Conservation (phyloP, 1,140 invertebrate genomes). For the Listronotus oregonensis region DNA sequence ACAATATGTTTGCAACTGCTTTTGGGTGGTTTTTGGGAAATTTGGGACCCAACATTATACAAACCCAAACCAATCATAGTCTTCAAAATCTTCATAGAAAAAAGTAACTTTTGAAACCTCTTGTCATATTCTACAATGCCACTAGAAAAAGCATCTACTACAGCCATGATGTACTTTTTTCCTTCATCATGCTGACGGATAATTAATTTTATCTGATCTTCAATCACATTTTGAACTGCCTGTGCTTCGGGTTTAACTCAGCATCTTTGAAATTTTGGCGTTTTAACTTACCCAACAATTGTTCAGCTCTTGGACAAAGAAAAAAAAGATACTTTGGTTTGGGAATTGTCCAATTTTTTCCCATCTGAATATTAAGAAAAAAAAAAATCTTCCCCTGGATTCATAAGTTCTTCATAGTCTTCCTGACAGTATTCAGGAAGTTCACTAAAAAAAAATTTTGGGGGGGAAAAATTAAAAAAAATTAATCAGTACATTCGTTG, state of each 20-base stretch:
- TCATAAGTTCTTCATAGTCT: constrained; percentile 32
- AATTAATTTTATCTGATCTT: constrained; percentile 10
- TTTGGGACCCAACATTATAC: no score
- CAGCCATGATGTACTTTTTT: constrained; percentile 46
- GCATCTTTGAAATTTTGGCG: constrained; percentile 43
- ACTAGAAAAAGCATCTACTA: constrained; percentile 43
- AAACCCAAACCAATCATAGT: constrained; percentile 46
- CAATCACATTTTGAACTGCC: constrained; percentile 40
- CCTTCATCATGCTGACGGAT: constrained; percentile 43
- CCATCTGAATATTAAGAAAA: constrained; percentile 45
- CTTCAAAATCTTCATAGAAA: constrained; percentile 44
- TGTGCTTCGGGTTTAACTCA: constrained; percentile 43
- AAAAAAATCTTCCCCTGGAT: constrained; percentile 49
- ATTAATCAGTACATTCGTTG: no score
- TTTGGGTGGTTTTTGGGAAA: no score
- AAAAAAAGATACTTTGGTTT: constrained; percentile 43
- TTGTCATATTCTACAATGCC: constrained; percentile 54
- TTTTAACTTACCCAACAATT: constrained; percentile 43
- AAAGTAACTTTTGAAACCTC: constrained; percentile 46
- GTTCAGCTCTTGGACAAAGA: constrained; percentile 50
- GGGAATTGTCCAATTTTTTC: constrained; percentile 42
- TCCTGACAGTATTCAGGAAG: constrained; percentile 45
- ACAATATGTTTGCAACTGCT: no score
- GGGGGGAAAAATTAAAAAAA: no score
- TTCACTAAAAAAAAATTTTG: no score